Evolutionary conservation across 2,888 invertebrate genomes (phyloP).

Genomic region (Synergus japonicus): DNA sequence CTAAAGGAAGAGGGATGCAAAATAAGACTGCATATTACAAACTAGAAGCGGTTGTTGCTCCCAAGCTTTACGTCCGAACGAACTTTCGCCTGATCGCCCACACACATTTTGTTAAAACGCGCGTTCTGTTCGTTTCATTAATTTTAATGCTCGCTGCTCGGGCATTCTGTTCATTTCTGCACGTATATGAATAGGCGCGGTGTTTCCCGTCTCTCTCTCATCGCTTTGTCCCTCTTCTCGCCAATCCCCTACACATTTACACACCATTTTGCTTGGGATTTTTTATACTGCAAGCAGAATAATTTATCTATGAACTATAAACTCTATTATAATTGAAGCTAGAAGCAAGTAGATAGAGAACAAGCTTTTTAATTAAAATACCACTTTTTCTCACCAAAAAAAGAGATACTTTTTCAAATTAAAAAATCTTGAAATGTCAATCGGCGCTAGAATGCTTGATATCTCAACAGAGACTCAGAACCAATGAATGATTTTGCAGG

Average conservation of each 20-base stretch:
- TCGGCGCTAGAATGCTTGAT: conserved; percentile 31
- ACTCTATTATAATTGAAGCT: background rate
- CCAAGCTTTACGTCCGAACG: conserved; percentile 60
- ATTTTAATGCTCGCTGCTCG: conserved; percentile 72
- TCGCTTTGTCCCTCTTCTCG: conserved; percentile 46
- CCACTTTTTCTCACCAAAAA: too few species aligned
- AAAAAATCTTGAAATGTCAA: conserved; percentile 1
- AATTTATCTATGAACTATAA: background rate
- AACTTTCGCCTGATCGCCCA: conserved; percentile 73
- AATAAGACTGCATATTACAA: conserved; percentile 1
- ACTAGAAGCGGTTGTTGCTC: conserved; percentile 47
- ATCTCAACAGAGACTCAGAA: background rate
- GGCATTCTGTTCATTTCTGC: conserved; percentile 71
- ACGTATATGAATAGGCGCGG: conserved; percentile 69
- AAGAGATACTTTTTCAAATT: background rate
- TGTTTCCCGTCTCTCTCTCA: conserved; percentile 47
- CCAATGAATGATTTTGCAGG: conserved; percentile 35
- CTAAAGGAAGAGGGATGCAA: background rate
- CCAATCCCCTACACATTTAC: background rate
- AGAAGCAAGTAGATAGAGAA: background rate
- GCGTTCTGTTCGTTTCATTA: conserved; percentile 75
- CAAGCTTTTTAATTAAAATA: background rate
- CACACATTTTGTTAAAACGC: conserved; percentile 74
- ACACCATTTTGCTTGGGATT: background rate
- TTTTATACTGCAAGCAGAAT: background rate